Conservation (phyloP, 2,113 vertebrate species). For the Gallinago paraguaiae region DNA sequence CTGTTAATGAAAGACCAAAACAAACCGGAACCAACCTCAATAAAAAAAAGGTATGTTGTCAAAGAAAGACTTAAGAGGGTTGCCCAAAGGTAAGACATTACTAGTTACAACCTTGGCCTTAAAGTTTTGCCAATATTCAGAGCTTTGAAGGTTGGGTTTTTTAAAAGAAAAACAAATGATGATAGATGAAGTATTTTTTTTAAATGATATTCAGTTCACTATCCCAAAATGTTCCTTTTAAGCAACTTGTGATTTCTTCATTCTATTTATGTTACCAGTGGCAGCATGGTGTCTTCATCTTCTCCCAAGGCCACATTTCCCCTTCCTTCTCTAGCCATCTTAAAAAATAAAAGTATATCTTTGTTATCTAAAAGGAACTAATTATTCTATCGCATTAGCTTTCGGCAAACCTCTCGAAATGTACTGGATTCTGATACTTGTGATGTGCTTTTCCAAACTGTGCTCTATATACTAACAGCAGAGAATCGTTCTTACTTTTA, state of each 20-base stretch:
- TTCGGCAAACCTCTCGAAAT: neutral
- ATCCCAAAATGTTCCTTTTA: neutral
- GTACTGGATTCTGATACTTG: neutral
- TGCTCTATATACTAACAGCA: neutral
- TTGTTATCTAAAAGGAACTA: neutral
- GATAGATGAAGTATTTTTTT: neutral
- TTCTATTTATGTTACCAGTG: neutral
- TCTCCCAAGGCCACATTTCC: accelerated
- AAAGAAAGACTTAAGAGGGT: neutral
- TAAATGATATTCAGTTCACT: neutral
- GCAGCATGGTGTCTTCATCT: neutral
- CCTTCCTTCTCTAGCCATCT: neutral
- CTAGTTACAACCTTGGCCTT: neutral
- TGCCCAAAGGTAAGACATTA: neutral
- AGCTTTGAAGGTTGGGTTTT: neutral
- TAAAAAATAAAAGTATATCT: neutral
- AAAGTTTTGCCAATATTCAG: neutral
- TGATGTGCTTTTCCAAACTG: neutral
- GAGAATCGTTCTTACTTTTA: neutral
- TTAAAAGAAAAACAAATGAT: neutral
- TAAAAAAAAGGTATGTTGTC: neutral
- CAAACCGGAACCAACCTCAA: neutral
- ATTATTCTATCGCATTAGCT: neutral
- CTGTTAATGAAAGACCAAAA: neutral
- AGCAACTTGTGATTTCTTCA: neutral